Conservation (phyloP, 2,113 vertebrate genomes). For the Melanerpes formicivorus region DNA sequence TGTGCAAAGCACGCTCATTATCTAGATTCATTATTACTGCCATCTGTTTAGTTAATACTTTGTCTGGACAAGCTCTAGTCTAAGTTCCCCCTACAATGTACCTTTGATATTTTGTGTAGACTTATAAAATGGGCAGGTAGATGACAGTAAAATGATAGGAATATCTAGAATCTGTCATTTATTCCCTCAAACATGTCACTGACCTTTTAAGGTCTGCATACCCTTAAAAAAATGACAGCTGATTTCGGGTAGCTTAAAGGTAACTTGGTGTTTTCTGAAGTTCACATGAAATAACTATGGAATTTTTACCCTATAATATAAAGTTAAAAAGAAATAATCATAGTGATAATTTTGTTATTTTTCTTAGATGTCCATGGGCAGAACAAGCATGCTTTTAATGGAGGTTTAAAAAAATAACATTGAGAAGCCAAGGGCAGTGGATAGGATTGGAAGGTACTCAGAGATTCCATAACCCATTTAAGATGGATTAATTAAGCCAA, state of each 20-base stretch:
- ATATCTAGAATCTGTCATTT: background rate
- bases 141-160: background rate
- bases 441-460: background rate
- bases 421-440: background rate
- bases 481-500: background rate
- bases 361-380: background rate
- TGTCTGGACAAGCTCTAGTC: background rate
- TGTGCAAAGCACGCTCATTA: background rate
- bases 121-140: background rate
- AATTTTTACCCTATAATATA: background rate
- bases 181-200: background rate
- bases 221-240: background rate
- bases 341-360: background rate
- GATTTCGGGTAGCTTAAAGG: background rate
- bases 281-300: background rate
- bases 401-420: background rate
- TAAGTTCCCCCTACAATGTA: background rate
- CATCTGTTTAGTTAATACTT: constrained; percentile 19
- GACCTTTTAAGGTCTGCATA: background rate
- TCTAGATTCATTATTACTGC: background rate
- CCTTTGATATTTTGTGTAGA: background rate
- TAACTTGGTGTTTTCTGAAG: background rate
- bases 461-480: background rate
- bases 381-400: background rate
- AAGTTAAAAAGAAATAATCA: background rate